Conservation (phyloP, 2,113 vertebrate species). For the Pleuronectes platessa region DNA sequence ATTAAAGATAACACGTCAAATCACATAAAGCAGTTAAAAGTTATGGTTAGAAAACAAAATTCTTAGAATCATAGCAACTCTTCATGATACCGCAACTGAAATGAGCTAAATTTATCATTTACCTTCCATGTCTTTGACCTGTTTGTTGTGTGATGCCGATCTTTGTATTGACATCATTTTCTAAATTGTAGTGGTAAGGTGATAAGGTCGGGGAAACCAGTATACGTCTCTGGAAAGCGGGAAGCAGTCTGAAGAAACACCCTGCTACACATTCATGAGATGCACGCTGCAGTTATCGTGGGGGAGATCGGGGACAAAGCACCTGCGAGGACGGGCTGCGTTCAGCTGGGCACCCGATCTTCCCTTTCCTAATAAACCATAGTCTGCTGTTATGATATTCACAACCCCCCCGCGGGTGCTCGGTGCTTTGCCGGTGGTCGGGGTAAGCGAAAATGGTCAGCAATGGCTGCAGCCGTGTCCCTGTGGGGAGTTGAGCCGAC, state of each 20-base stretch:
- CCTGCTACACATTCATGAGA: not conserved
- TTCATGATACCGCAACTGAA: too few species aligned
- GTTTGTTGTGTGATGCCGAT: not conserved
- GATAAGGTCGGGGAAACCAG: too few species aligned
- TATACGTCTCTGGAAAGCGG: not conserved
- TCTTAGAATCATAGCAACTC: too few species aligned
- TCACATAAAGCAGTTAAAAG: too few species aligned
- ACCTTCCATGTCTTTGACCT: too few species aligned
- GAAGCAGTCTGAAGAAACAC: not conserved
- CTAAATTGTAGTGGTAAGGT: not conserved
- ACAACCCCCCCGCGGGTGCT: slow-evolving; percentile 21
- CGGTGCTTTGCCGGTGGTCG: slow-evolving; percentile 19
- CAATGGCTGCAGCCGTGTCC: slow-evolving; percentile 10
- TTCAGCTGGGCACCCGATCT: slow-evolving; percentile 20
- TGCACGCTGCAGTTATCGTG: not conserved
- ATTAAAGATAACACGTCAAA: too few species aligned
- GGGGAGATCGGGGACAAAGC: not conserved
- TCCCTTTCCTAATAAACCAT: slow-evolving; percentile 41
- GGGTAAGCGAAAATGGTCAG: slow-evolving; percentile 43
- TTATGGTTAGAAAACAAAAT: too few species aligned
- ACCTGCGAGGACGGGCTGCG: slow-evolving; percentile 19
- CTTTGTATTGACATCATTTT: not conserved
- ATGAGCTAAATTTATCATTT: too few species aligned
- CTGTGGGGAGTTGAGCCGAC: slow-evolving; percentile 46
- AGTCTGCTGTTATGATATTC: slow-evolving; percentile 47